Evolutionary conservation across 2,888 invertebrate genomes (phyloP).

Genomic region (Heliconius hortense): DNA sequence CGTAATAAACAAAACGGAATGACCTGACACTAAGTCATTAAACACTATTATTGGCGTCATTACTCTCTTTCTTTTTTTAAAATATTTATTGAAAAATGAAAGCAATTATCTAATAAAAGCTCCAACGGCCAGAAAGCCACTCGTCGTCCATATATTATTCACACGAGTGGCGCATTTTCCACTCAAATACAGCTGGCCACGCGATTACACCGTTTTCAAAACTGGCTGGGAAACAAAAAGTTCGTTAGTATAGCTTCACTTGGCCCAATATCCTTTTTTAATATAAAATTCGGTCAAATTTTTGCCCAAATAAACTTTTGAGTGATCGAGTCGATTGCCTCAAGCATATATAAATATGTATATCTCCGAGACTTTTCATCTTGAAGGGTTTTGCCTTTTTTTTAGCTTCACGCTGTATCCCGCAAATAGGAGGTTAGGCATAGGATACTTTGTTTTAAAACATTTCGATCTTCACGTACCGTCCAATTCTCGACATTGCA

Average conservation of each 20-base stretch:
- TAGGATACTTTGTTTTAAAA: neutral
- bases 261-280: conserved; percentile 17
- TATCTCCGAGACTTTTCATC: neutral
- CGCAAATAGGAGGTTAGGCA: neutral
- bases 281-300: neutral
- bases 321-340: neutral
- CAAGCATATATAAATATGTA: neutral
- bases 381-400: neutral
- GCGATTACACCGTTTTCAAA: conserved; percentile 26
- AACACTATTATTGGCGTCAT: no score
- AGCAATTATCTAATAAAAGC: neutral
- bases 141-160: conserved; percentile 5
- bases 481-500: neutral
- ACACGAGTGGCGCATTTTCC: conserved; percentile 12
- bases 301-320: neutral
- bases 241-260: conserved; percentile 18
- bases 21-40: no score
- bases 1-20: neutral
- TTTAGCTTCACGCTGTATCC: neutral
- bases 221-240: conserved; percentile 22
- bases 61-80: no score
- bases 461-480: neutral
- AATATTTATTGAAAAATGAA: no score
- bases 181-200: conserved; percentile 12
- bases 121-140: neutral